phyloP scores from a whole-genome alignment of 2,797 vertebrate genomes.

The Myotis pilosus region DNA sequence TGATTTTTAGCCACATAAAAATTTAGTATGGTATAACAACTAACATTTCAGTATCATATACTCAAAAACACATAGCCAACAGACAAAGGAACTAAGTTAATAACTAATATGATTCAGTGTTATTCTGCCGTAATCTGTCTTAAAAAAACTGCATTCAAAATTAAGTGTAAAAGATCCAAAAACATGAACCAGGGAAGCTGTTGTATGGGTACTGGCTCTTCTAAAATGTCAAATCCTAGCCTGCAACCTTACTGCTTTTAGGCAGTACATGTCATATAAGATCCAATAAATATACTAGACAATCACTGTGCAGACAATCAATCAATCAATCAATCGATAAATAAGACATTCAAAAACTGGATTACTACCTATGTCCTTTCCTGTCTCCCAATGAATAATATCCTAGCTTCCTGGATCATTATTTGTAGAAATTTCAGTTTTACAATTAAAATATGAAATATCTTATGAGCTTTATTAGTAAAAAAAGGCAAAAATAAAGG shows the following conservation, averaged over 20 bases:
- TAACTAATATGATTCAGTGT: conserved; percentile 20
- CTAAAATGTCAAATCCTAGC: conserved; percentile 42
- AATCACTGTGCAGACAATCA: conserved; percentile 47
- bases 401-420: conserved; percentile 64
- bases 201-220: not conserved
- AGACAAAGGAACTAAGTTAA: conserved; percentile 38
- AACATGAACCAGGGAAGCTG: conserved; percentile 9
- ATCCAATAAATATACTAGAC: conserved; percentile 54
- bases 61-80: conserved; percentile 18
- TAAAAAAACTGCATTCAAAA: conserved; percentile 35
- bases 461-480: conserved; percentile 57
- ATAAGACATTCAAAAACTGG: conserved; percentile 55
- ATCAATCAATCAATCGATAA: not conserved
- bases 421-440: conserved; percentile 62
- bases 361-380: conserved; percentile 49
- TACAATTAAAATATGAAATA: conserved; percentile 69
- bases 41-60: conserved; percentile 30
- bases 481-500: conserved; percentile 62
- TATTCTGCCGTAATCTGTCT: conserved; percentile 7
- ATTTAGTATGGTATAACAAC: conserved; percentile 17
- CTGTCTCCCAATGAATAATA: conserved; percentile 56
- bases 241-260: conserved; percentile 9
- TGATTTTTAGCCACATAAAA: conserved; percentile 51
- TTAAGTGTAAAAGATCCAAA: conserved; percentile 47
- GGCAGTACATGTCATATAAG: conserved; percentile 23